A percentile compares a stretch with the other conserved stretches of the same genome.
Conservation (phyloP, 1,140 invertebrate species). For the Drosophila orosa region DNA sequence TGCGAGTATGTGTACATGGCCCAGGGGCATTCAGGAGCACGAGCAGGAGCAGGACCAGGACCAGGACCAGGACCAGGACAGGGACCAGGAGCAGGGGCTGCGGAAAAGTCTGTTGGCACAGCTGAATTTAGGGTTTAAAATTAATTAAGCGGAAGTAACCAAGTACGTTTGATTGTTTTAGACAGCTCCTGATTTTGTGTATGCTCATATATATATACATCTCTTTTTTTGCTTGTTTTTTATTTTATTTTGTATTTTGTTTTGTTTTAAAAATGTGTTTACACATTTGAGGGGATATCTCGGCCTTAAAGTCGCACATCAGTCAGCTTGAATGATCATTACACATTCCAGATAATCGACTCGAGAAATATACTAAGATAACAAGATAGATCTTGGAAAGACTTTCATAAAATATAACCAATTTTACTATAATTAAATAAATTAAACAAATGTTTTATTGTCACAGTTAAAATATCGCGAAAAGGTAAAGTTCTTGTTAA, state of each 20-base stretch:
- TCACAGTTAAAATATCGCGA: background rate
- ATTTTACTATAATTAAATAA: background rate
- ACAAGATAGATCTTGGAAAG: background rate
- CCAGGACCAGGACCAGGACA: slow-evolving; percentile 25
- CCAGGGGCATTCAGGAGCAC: slow-evolving; percentile 24
- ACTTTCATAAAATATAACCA: background rate
- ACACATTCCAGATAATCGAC: background rate
- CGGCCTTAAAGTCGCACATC: background rate
- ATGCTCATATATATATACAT: background rate
- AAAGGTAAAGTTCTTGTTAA: background rate
- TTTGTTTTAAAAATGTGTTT: background rate
- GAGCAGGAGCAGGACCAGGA: slow-evolving; percentile 31
- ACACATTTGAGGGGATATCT: background rate
- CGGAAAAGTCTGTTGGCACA: slow-evolving; percentile 63
- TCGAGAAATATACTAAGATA: background rate
- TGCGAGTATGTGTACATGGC: slow-evolving; percentile 34
- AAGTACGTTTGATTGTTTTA: slow-evolving; percentile 79
- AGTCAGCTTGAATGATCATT: background rate
- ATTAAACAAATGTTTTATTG: background rate
- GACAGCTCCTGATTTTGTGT: slow-evolving; percentile 64
- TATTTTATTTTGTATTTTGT: slow-evolving; percentile 1
- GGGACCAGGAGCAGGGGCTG: slow-evolving; percentile 46
- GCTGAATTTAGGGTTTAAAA: slow-evolving; percentile 74
- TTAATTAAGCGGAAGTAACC: slow-evolving; percentile 80
- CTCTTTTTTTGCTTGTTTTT: background rate